Evolutionary conservation across 2,888 invertebrate species (phyloP).

Genomic region (Leucophenga montana): DNA sequence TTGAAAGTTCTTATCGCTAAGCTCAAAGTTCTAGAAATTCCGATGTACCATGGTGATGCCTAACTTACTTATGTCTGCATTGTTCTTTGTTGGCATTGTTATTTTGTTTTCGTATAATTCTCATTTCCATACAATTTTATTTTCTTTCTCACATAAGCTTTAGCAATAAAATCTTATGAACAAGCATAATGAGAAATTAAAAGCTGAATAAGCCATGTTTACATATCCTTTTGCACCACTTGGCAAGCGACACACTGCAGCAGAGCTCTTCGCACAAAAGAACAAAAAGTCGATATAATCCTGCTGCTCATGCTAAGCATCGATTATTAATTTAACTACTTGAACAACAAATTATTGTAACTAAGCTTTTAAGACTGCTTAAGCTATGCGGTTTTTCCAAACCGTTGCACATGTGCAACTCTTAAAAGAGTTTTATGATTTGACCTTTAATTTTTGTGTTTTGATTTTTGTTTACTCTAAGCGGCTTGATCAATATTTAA

Average conservation of each 20-base stretch:
- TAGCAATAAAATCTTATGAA: slow-evolving; percentile 62
- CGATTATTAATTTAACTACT: slow-evolving; percentile 8
- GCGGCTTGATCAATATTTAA: slow-evolving; percentile 21
- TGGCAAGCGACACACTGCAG: too few relatives aligned
- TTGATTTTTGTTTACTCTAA: slow-evolving; percentile 12
- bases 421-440: too few relatives aligned
- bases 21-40: too few relatives aligned
- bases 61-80: too few relatives aligned
- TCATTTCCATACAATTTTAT: slow-evolving; percentile 33
- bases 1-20: too few relatives aligned
- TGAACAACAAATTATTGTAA: too few relatives aligned
- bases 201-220: slow-evolving; percentile 44
- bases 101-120: slow-evolving; percentile 14
- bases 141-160: slow-evolving; percentile 21
- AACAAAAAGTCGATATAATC: neutral
- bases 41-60: too few relatives aligned
- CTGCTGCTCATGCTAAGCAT: too few relatives aligned
- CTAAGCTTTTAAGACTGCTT: too few relatives aligned
- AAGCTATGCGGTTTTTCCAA: too few relatives aligned
- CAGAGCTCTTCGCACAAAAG: neutral
- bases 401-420: too few relatives aligned
- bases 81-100: neutral
- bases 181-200: slow-evolving; percentile 53
- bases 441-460: too few relatives aligned
- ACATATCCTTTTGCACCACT: neutral